Evolutionary conservation across 2,113 vertebrate species (phyloP).

Genomic region (Smithornis capensis): DNA sequence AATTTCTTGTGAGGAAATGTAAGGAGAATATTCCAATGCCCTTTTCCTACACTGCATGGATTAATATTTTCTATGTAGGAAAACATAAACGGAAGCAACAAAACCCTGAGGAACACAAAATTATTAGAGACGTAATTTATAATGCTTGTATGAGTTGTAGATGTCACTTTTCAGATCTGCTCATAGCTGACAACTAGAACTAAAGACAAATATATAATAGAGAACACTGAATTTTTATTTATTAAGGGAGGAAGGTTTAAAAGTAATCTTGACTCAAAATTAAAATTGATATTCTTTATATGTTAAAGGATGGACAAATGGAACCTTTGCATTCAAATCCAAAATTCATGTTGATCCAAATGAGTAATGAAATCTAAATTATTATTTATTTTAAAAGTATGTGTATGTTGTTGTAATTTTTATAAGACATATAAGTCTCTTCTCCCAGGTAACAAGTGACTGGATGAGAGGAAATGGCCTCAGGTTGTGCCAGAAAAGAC

Average conservation of each 20-base stretch:
- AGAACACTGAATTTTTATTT: not conserved
- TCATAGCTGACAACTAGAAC: not conserved
- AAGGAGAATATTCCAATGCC: not conserved
- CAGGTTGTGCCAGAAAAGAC: not conserved
- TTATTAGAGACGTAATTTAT: not conserved
- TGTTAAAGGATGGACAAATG: not conserved
- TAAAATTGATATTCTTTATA: not conserved
- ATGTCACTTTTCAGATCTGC: not conserved
- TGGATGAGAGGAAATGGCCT: not conserved
- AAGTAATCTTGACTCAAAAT: not conserved
- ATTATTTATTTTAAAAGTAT: fast-evolving
- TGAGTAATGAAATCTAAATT: not conserved
- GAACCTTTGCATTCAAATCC: not conserved
- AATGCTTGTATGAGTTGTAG: not conserved
- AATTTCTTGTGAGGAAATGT: not conserved
- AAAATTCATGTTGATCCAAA: not conserved
- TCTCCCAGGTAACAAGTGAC: not conserved
- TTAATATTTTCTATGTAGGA: not conserved
- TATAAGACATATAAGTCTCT: not conserved
- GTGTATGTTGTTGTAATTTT: not conserved
- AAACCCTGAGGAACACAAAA: not conserved
- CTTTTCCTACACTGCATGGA: not conserved
- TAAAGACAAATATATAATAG: not conserved
- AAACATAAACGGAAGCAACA: not conserved
- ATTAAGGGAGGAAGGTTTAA: not conserved